Base-by-base conservation (phyloP, 92 coral and sea anemone species). In the Siderastrea radians region DNA sequence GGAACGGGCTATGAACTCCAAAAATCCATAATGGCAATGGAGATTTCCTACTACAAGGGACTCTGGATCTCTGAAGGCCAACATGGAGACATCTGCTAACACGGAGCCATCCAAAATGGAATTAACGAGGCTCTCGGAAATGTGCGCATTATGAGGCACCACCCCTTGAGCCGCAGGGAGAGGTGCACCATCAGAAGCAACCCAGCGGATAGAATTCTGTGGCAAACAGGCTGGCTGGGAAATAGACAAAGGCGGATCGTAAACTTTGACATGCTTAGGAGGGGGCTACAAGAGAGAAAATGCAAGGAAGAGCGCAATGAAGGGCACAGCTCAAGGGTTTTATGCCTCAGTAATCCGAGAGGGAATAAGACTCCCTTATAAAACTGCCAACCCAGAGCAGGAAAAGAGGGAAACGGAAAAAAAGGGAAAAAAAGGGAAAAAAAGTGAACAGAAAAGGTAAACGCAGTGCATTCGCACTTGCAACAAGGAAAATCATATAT, bases 11-110 rank as follows among this genome's bases (percentile, higher is more conserved):
- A 44, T 69, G 74, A 2, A 63, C 26, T 63, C 68, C 68, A 16
- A 63, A 63, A 14, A n/a, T 63, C 38, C 68, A 63, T 6, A 63
- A 63, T 9, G 15, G 65, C 15, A n/a, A 60, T 60, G 15, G n/a
- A 60, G 15, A 73, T 84, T 53, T 70, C 74, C 53, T 51, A 72
- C 55, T 17, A 69, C 44, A 1, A 6, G 26, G 9, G 68, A 14
- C 19, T 63, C 26, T 1, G 68, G 68, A 17, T 63, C 68, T 17
- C 68, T 63, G 38, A 63, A 63, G 68, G 68, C 68, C 38, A 63
- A 14, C 68, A 63, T 63, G 38, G 86, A 78, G 12, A 70, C 86
- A 79, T 79, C 86, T 1, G 91, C 91, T 10, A 80, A 45, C 1
- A 67, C 45, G 12, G 43, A 10, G 9, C 80, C 6, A 7, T 15